Percentiles rank a stretch among this genome's conserved stretches.
Evolutionary conservation across 2,888 invertebrate genomes (phyloP).

Genomic region (Microctonus hyperodae): DNA sequence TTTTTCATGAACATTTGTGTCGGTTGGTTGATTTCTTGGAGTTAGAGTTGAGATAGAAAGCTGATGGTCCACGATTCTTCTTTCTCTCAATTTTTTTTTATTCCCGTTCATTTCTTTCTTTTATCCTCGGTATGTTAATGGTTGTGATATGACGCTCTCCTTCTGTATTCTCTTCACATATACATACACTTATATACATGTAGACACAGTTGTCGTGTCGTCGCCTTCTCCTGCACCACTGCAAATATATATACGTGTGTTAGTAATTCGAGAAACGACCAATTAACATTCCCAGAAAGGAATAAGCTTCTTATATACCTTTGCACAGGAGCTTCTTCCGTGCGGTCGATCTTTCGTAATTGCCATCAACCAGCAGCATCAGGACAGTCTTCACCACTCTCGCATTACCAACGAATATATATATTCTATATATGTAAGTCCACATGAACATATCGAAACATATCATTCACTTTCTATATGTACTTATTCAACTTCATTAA

Average conservation of each 20-base stretch:
- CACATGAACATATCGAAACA: constrained; percentile 1
- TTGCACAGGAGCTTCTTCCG: constrained; percentile 27
- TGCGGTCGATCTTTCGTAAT: constrained; percentile 34
- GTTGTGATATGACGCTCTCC: constrained; percentile 46
- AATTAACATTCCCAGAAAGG: constrained; percentile 56
- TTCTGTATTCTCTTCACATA: constrained; percentile 25
- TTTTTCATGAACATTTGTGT: constrained; percentile 6
- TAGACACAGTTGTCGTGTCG: background rate
- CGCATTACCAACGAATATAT: constrained; percentile 2
- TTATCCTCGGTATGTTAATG: constrained; percentile 53
- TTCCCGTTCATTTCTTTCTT: constrained; percentile 34
- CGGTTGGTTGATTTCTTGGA: constrained; percentile 35
- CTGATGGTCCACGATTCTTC: constrained; percentile 11
- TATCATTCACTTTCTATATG: background rate
- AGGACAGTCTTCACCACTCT: background rate
- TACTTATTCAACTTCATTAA: constrained; percentile 3
- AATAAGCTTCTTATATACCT: constrained; percentile 42
- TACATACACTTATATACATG: background rate
- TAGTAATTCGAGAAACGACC: constrained; percentile 56
- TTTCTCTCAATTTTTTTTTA: constrained; percentile 32
- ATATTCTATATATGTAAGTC: background rate
- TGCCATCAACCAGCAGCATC: constrained; percentile 6
- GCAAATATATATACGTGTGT: constrained; percentile 28
- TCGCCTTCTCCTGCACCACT: constrained; percentile 14
- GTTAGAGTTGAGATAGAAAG: constrained; percentile 38